Evolutionary conservation across 2,888 invertebrate genomes (phyloP), one percentile per base, ranked within the genome.

Genomic region (Eristalinus sepulchralis): DNA sequence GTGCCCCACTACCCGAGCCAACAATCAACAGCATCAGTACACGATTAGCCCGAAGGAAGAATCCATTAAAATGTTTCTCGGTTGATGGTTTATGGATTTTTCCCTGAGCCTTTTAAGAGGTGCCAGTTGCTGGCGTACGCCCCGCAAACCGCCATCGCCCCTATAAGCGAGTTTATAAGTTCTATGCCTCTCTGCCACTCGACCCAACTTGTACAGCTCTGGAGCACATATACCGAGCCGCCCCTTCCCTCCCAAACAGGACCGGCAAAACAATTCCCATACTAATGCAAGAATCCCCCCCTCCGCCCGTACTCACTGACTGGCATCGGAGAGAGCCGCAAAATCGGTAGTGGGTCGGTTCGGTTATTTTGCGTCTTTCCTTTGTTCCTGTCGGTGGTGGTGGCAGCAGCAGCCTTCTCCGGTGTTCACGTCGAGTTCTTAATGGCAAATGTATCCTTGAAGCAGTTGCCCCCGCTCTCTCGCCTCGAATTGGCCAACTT

Each of bases 41-140:
- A 20, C 79, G 79, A 79, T 79, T 79, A 75, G 79, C 83, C 79
- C 59, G 36, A 79, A 17, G 83, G 73, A 70, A 79, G 79, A 79
- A 79, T 75, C 83, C 83, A 83, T 83, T 83, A 83, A 83, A 75
- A 79, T 83, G 73, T 79, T 83, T 79, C 73, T 75, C 64, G 63
- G 78, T 83, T 83, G 75, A 83, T 83, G 78, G 83, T 79, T 79
- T 75, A 83, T 83, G 64, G 75, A 79, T 83, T 79, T 75, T 64
- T 47, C 64, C 55, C 24, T 53, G 64, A 75, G 39, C 34, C 39
- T 75, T 68, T 59, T 33, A 64, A 53, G 13, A 67, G 55, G 39
- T 72, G 66, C 36, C 27, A 67, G 24, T 34, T 79, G 39, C 22
- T 72, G 36, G n/a, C 53, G 4, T 57, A n/a, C n/a, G 20, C 13